phyloP scores from a whole-genome alignment of 2,113 vertebrate genomes.

The Dolichotis patagonum region DNA sequence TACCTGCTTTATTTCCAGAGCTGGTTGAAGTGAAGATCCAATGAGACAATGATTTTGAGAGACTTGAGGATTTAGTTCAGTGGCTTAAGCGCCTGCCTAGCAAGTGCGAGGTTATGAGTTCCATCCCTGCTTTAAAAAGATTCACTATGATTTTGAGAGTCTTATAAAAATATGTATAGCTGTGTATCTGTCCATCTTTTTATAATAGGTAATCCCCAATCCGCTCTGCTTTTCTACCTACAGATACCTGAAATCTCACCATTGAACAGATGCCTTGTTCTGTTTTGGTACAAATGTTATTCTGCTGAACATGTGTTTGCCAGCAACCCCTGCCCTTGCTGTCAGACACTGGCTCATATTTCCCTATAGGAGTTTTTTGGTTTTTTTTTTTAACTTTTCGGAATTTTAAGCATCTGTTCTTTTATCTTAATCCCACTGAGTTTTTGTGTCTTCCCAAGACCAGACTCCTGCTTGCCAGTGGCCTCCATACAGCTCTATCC shows the following conservation, averaged over 20 bases:
- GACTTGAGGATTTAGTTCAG: too few species aligned
- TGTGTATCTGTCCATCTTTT: not conserved
- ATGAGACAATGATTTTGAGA: not conserved
- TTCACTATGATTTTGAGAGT: constrained; percentile 4
- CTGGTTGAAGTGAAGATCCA: not conserved
- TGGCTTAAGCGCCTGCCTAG: too few species aligned
- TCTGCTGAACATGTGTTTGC: not conserved
- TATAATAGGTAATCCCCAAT: not conserved
- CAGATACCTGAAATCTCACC: not conserved
- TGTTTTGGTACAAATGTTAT: not conserved
- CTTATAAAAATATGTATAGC: not conserved
- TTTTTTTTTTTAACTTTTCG: constrained; percentile 3
- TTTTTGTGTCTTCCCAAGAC: not conserved
- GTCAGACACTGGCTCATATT: not conserved
- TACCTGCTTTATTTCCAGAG: not conserved
- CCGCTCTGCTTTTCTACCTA: constrained; percentile 1
- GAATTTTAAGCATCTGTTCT: not conserved
- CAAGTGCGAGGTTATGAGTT: too few species aligned
- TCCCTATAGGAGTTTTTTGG: not conserved
- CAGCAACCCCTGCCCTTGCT: not conserved
- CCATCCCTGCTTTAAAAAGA: too few species aligned
- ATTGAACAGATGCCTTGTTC: not conserved
- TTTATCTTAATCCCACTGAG: not conserved
- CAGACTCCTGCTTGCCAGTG: not conserved
- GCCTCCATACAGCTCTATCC: not conserved